phyloP scores from a whole-genome alignment of 2,113 vertebrate genomes.

The Laterallus jamaicensis region DNA sequence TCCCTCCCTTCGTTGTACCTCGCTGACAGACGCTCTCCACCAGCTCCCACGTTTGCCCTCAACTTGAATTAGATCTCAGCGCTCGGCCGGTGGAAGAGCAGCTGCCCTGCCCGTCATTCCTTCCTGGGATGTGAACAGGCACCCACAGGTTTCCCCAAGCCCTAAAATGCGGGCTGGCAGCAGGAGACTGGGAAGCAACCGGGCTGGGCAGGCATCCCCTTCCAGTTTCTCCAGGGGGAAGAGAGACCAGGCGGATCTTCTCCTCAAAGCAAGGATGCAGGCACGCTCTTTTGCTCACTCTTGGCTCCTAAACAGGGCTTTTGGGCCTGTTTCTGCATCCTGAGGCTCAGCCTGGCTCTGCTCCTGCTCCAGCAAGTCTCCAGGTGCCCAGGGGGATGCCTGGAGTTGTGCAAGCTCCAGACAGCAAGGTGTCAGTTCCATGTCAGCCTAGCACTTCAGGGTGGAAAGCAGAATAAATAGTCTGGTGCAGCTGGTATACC shows the following conservation, averaged over 20 bases:
- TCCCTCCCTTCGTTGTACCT: background rate
- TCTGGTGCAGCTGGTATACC: background rate
- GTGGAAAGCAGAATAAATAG: background rate
- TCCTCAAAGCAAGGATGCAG: background rate
- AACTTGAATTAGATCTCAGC: background rate
- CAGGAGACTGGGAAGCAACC: fast-evolving
- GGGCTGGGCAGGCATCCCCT: no score
- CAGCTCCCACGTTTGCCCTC: background rate
- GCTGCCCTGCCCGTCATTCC: background rate
- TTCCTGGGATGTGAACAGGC: background rate
- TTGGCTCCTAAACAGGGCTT: background rate
- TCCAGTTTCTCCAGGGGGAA: no score
- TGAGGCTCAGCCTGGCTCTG: background rate
- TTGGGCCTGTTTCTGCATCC: background rate
- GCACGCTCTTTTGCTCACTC: background rate
- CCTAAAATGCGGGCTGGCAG: background rate
- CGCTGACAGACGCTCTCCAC: background rate
- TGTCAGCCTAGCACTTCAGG: background rate
- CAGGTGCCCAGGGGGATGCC: background rate
- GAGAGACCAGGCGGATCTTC: background rate
- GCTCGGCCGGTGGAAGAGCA: background rate
- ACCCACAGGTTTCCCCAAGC: background rate
- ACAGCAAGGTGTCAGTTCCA: background rate
- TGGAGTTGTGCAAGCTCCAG: background rate
- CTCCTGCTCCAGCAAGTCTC: background rate